These are phyloP conservation scores for Micoletzkya japonica DNA, from an alignment of 2,888 invertebrate species.

Conservation along the genomic window DNA sequence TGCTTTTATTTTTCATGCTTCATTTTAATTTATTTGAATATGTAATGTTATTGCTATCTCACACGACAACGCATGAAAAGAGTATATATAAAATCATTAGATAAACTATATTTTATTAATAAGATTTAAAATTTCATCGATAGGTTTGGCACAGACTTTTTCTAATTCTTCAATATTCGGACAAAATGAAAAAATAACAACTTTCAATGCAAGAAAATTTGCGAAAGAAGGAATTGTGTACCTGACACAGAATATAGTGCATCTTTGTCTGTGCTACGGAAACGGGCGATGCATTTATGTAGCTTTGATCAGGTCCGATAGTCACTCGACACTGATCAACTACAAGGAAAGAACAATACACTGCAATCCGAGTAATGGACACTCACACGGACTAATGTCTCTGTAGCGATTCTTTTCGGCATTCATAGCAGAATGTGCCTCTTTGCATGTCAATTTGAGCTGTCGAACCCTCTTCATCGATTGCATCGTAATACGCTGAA, in stretches of 20 bases:
- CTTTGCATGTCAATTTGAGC: conserved; percentile 31
- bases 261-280: conserved; percentile 38
- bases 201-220: too few species aligned
- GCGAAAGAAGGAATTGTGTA: too few species aligned
- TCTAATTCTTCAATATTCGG: too few species aligned
- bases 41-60: too few species aligned
- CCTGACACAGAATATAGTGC: conserved; percentile 57
- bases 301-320: conserved; percentile 40
- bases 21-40: too few species aligned
- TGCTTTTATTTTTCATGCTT: neutral
- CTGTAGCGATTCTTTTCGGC: conserved; percentile 53
- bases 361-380: neutral
- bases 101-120: too few species aligned
- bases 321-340: conserved; percentile 55
- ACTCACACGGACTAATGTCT: conserved; percentile 55
- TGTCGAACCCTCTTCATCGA: conserved; percentile 32
- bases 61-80: too few species aligned
- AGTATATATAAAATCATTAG: too few species aligned
- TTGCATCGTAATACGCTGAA: conserved; percentile 26
- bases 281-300: conserved; percentile 59
- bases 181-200: neutral
- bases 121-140: neutral
- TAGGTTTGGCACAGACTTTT: neutral
- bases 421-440: conserved; percentile 35
- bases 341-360: conserved; percentile 37